Evolutionary conservation across 2,888 invertebrate species (phyloP).

Genomic region (Papilio protenor): DNA sequence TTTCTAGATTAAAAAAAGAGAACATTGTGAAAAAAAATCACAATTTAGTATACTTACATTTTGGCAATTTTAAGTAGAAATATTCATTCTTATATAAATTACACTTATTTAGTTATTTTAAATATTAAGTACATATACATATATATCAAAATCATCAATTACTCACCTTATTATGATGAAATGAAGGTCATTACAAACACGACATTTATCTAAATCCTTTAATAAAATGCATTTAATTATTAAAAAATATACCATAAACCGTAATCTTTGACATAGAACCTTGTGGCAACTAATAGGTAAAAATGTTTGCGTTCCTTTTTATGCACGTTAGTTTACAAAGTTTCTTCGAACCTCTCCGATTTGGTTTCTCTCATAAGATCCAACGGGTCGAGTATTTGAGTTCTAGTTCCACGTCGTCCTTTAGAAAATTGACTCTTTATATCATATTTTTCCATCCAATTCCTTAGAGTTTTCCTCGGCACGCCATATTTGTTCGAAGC

Average conservation of each 20-base stretch:
- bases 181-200: neutral
- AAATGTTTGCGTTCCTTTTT: neutral
- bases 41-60: constrained; percentile 21
- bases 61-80: constrained; percentile 42
- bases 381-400: constrained; percentile 72
- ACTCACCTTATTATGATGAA: constrained; percentile 11
- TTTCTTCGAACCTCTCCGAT: constrained; percentile 67
- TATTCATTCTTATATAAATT: constrained; percentile 16
- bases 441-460: constrained; percentile 85
- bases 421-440: constrained; percentile 83
- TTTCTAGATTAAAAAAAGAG: neutral
- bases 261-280: neutral
- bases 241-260: constrained; percentile 36
- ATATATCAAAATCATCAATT: constrained; percentile 7
- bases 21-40: neutral
- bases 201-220: constrained; percentile 2
- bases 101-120: constrained; percentile 15
- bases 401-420: constrained; percentile 73
- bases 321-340: constrained; percentile 43
- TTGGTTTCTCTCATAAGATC: constrained; percentile 70
- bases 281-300: neutral
- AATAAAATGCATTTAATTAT: constrained; percentile 23
- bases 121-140: constrained; percentile 6
- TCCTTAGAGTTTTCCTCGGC: constrained; percentile 81
- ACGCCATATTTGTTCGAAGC: constrained; percentile 84